Evolutionary conservation across 2,888 invertebrate species (phyloP), one percentile per base, ranked within the genome.

Genomic region (Pediacus dermestoides): DNA sequence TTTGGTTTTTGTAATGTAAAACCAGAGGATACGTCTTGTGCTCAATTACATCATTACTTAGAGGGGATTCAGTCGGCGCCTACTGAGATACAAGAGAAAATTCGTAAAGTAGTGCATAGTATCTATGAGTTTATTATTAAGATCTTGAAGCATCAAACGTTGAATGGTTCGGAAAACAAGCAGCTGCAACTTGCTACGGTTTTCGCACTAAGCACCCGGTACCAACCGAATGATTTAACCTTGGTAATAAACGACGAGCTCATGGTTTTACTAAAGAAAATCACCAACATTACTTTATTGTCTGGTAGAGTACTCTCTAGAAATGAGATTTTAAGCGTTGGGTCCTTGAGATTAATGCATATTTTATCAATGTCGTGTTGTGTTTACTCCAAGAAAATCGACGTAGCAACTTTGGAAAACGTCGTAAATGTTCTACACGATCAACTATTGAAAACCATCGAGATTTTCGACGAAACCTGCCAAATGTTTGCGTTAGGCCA

Each of bases 311-410:
- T 47, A 2, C 32, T 61, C 11, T 59, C 58, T 31, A 64, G 63
- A 46, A 56, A 54, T 4, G 64, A 64, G 22, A 55, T 66, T 10
- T 46, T 73, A 2, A 68, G 66, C 8, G 67, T 74, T 4, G 73
- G 76, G n/a, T 71, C 75, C 34, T 67, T 72, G 36, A 63, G 77
- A 31, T 61, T 78, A 9, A 66, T 76, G 15, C 75, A 77, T 51
- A 74, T 78, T 43, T 61, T 79, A 14, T 71, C 76, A 1, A 64
- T 78, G 41, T 75, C 75, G 2, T 70, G 74, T 43, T 75, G 76
- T 36, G 68, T 74, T 15, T 70, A 75, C 61, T 71, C 76, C 1
- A 70, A 72, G 37, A 64, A 69, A 51, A 45, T 79, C 37, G 73
- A 74, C 30, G 46, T 63, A 8, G 58, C 61, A 8, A 71, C 74